Evolutionary conservation across 2,888 invertebrate genomes (phyloP).

Genomic region (Acleris emargana): DNA sequence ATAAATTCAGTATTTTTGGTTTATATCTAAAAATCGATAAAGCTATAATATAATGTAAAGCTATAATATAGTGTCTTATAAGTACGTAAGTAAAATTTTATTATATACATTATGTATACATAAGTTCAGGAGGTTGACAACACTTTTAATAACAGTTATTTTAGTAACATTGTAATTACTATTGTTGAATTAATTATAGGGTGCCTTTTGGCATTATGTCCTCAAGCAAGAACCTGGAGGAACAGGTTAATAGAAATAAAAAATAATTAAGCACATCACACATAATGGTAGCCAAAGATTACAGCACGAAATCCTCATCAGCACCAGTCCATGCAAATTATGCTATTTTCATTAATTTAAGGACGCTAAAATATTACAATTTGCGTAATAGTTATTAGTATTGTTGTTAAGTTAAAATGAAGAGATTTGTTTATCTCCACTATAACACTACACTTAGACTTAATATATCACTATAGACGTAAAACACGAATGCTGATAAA

Average conservation of each 20-base stretch:
- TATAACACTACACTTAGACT: neutral
- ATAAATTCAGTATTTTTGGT: too few species aligned
- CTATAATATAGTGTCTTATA: too few species aligned
- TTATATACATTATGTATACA: too few species aligned
- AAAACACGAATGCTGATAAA: too few species aligned
- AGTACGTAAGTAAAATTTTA: too few species aligned
- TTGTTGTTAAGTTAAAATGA: constrained; percentile 13
- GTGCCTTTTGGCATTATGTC: neutral
- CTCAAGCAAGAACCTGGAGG: neutral
- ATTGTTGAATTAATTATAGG: too few species aligned
- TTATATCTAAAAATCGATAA: too few species aligned
- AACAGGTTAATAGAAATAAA: neutral
- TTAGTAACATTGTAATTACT: too few species aligned
- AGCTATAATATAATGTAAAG: too few species aligned
- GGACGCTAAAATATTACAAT: neutral
- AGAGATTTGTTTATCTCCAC: constrained; percentile 30
- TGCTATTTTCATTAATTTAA: neutral
- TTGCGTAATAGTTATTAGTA: neutral
- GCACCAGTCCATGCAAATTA: neutral
- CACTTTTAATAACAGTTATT: too few species aligned
- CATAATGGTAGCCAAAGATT: constrained; percentile 19
- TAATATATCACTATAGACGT: too few species aligned
- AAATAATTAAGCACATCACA: constrained; percentile 1
- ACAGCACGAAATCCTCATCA: neutral
- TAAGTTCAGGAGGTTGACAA: too few species aligned